These are phyloP conservation scores for Rhegmatorhina hoffmannsi DNA, from an alignment of 2,113 vertebrate genomes.

Conservation along the genomic window DNA sequence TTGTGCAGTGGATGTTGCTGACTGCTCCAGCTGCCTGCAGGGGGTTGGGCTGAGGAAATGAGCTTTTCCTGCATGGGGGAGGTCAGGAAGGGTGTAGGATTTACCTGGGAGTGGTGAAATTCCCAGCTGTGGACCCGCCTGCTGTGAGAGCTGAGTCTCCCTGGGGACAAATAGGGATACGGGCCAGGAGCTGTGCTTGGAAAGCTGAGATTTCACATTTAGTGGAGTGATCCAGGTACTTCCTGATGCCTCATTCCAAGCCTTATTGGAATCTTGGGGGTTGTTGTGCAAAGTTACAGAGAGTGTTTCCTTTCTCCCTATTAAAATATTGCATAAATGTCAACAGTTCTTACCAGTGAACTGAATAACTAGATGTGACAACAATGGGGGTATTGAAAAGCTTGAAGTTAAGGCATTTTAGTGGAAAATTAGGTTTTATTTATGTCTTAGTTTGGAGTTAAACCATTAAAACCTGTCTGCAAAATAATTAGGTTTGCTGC, in stretches of 20 bases:
- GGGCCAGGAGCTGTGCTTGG: not conserved
- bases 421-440: not conserved
- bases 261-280: not conserved
- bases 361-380: not conserved
- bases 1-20: not conserved
- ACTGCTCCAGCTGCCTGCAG: not conserved
- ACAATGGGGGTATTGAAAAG: not conserved
- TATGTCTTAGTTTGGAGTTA: not conserved
- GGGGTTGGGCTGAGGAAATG: not conserved
- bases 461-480: not conserved
- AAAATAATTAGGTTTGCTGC: not conserved
- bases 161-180: not conserved
- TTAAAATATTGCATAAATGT: not conserved
- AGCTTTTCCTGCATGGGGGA: not conserved
- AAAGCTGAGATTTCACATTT: not conserved
- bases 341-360: not conserved
- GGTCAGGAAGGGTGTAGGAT: not conserved
- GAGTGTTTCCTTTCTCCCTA: not conserved
- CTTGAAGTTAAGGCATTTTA: not conserved
- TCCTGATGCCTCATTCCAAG: not conserved
- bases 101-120: not conserved
- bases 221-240: not conserved
- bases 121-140: constrained; percentile 25
- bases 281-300: not conserved
- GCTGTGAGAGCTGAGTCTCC: not conserved